Evolutionary conservation across 1,140 invertebrate genomes (phyloP).

Genomic region (Pteromalus puparum): DNA sequence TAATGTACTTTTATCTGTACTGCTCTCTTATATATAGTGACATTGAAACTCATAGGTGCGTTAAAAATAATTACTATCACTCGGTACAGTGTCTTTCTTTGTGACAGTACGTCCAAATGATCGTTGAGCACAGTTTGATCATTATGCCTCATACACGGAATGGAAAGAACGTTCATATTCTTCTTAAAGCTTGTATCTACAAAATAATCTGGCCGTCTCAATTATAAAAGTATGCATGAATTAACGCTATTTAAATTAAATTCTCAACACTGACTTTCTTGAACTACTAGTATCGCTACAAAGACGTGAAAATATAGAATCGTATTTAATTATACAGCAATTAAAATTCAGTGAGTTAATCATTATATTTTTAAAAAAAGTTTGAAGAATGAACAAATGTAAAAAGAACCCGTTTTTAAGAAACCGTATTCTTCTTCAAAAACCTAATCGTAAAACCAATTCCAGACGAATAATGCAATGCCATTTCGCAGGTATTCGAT

Average conservation of each 20-base stretch:
- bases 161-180: not conserved
- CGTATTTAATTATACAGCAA: too few relatives aligned
- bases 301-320: too few relatives aligned
- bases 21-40: too few relatives aligned
- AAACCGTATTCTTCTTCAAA: too few relatives aligned
- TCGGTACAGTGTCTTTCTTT: not conserved
- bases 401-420: too few relatives aligned
- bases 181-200: not conserved
- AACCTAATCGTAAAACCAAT: too few relatives aligned
- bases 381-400: too few relatives aligned
- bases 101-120: not conserved
- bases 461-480: not conserved
- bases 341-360: too few relatives aligned
- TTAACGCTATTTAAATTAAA: conserved; percentile 10
- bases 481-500: conserved; percentile 85
- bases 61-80: not conserved
- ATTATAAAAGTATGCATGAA: conserved; percentile 48
- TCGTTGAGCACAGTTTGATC: not conserved
- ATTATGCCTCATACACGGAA: not conserved
- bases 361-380: too few relatives aligned
- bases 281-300: too few relatives aligned
- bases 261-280: not conserved
- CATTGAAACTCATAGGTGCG: not conserved
- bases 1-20: too few relatives aligned
- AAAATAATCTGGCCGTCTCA: not conserved